Evolutionary conservation across 1,140 invertebrate species (phyloP).

Genomic region (Drosophila kurseongensis): DNA sequence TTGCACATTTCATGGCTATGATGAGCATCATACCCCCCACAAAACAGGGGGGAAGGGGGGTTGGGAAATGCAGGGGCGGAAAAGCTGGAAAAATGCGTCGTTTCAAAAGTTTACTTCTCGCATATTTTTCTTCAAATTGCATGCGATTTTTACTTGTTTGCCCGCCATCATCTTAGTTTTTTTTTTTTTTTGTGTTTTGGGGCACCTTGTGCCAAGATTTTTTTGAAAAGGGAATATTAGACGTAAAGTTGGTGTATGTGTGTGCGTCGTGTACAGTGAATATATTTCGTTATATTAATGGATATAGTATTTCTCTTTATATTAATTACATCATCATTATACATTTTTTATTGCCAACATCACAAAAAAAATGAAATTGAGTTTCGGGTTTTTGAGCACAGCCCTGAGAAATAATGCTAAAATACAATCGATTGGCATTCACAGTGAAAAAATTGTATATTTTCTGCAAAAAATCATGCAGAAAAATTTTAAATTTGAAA

Average conservation of each 20-base stretch:
- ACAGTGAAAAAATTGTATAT: too few relatives aligned
- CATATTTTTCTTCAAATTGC: constrained; percentile 83
- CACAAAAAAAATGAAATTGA: too few relatives aligned
- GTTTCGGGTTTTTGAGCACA: too few relatives aligned
- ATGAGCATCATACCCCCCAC: constrained; percentile 50
- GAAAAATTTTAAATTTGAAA: too few relatives aligned
- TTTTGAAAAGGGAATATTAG: constrained; percentile 5
- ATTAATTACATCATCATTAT: too few relatives aligned
- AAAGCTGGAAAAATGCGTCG: constrained; percentile 69
- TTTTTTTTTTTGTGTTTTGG: not conserved
- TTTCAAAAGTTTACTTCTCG: constrained; percentile 81
- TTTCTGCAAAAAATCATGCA: too few relatives aligned
- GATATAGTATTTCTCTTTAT: too few relatives aligned
- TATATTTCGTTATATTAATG: not conserved
- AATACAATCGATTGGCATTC: too few relatives aligned
- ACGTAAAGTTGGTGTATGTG: not conserved
- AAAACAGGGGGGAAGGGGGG: not conserved
- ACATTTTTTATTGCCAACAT: too few relatives aligned
- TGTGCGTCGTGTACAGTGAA: not conserved
- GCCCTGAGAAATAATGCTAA: too few relatives aligned
- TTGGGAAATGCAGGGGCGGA: not conserved
- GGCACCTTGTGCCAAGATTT: constrained; percentile 11
- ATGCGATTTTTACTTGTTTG: constrained; percentile 81
- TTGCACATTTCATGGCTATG: constrained; percentile 81
- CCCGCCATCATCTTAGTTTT: constrained; percentile 65